Percentiles rank a stretch among this genome's conserved stretches.
Conservation (phyloP, 92 coral and sea anemone species). For the Parazoanthus darwini region DNA sequence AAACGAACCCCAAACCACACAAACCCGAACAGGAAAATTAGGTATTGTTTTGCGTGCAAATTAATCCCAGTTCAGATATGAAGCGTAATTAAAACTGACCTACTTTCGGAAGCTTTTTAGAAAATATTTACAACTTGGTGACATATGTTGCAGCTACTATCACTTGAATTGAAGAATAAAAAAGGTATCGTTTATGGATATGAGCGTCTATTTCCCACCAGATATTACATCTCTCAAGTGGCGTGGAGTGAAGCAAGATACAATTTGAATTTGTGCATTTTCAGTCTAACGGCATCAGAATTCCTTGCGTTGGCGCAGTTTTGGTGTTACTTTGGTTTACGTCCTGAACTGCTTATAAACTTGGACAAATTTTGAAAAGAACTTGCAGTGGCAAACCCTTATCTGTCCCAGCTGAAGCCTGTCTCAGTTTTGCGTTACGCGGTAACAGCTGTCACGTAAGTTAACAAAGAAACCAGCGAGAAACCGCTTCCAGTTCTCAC, state of each 20-base stretch:
- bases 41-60: not conserved
- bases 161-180: not conserved
- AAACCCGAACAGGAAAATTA: conserved; percentile 1
- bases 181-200: too few relatives aligned
- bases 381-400: not conserved
- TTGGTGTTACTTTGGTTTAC: not conserved
- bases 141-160: conserved; percentile 14
- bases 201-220: too few relatives aligned
- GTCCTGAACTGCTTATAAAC: not conserved
- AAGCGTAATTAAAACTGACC: not conserved
- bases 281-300: not conserved
- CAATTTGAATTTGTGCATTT: not conserved
- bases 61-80: not conserved
- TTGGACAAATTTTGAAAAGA: not conserved
- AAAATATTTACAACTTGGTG: not conserved
- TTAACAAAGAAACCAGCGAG: not conserved
- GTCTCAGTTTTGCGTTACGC: conserved; percentile 27
- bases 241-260: not conserved
- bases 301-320: not conserved
- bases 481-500: not conserved
- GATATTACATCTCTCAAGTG: not conserved
- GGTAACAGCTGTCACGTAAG: conserved; percentile 28
- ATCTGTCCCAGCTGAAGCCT: conserved; percentile 28
- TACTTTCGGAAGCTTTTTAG: not conserved
- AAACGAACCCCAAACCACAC: not conserved